Base-by-base conservation (phyloP, 1,140 invertebrate genomes). In the Drosophila trapezifrons region DNA sequence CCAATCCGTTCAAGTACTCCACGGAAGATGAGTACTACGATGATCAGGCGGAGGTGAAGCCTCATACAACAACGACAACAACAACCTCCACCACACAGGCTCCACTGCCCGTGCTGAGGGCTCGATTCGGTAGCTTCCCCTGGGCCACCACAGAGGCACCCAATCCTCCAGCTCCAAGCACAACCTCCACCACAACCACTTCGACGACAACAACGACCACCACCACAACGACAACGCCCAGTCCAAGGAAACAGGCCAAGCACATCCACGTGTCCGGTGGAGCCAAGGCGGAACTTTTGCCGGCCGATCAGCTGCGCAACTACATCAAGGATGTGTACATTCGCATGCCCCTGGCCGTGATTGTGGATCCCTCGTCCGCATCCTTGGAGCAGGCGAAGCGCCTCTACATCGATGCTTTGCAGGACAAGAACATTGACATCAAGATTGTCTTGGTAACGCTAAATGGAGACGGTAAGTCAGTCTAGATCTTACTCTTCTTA, bases 311-410 rank as follows among this genome's bases (percentile, higher is more conserved):
- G 7, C 82, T 94, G 40, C 90, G 92, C n/a, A 91, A 92, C 57
- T 94, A 93, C 84, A 86, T 94, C 13, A 93, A 94, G 70, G 94
- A 94, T 92, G 91, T 93, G 0, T 94, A 94, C 81, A 92, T 94
- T 2, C 90, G 94, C 12, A 92, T 93, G 57, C 94, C 94, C 0
- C 84, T 93, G 12, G 94, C 93, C 0, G 90, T 94, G 37, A 92
- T 94, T 35, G 93, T 94, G 27, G 92, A 94, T 92, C 56, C 90
- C 77, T 78, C 90, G 69, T 69, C 91, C 0, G 90, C 92, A 35
- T 93, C 93, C 0, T 63, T 94, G 66, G 90, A 84, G 13, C 92
- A 93, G 32, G 92, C 93, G 0, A 89, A 93, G 52, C 92, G 92
- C 0, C 91, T 94, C 1, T 94, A 93, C 90, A 93, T 92, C 25